phyloP scores from a whole-genome alignment of 2,113 vertebrate species.

The Colossoma macropomum region DNA sequence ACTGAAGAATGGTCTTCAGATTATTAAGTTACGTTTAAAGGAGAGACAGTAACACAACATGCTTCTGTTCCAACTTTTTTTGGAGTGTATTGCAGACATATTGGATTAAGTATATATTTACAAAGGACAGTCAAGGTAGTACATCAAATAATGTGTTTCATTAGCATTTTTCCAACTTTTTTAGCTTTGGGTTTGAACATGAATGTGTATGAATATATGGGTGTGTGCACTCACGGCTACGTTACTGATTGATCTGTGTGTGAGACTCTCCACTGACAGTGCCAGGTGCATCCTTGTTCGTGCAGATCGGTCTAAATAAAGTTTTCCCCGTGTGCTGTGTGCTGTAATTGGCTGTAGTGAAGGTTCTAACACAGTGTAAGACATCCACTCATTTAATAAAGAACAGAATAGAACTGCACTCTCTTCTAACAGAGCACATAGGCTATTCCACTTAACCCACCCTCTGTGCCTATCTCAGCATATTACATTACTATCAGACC shows the following conservation, averaged over 20 bases:
- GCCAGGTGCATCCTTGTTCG: slow-evolving; percentile 51
- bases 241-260: slow-evolving; percentile 54
- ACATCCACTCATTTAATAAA: slow-evolving; percentile 61
- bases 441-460: slow-evolving; percentile 51
- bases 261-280: slow-evolving; percentile 39
- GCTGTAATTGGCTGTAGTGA: slow-evolving; percentile 50
- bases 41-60: no score
- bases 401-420: slow-evolving; percentile 44
- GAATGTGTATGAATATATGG: not conserved
- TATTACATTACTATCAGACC: slow-evolving; percentile 53
- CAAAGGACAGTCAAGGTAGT: no score
- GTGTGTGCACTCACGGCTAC: slow-evolving; percentile 26
- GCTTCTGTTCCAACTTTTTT: no score
- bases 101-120: no score
- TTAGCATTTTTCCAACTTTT: no score
- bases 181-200: not conserved
- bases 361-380: slow-evolving; percentile 50
- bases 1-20: no score
- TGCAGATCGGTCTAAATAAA: slow-evolving; percentile 55
- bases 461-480: slow-evolving; percentile 45
- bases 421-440: slow-evolving; percentile 40
- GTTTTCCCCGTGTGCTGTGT: slow-evolving; percentile 39
- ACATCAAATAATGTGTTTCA: no score
- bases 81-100: no score
- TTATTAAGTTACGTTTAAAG: no score